These are phyloP conservation scores for Fragum sueziense DNA, from an alignment of 2,888 invertebrate genomes.

Conservation along the genomic window DNA sequence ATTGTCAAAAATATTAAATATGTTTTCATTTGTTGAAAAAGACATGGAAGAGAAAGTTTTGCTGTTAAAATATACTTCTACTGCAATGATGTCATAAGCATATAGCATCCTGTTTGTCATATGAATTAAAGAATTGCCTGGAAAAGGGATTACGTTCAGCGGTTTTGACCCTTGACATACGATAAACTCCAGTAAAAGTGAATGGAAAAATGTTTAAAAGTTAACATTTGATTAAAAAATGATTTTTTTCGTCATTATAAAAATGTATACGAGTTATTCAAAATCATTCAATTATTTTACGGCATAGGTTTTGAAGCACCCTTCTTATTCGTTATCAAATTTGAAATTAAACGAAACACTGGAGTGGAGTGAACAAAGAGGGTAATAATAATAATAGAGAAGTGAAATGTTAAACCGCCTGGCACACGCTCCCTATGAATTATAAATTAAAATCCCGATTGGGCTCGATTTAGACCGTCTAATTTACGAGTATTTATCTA, in stretches of 20 bases:
- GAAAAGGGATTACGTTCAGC: no score
- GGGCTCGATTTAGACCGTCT: not conserved
- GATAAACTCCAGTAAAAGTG: not conserved
- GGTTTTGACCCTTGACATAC: not conserved
- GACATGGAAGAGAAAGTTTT: no score
- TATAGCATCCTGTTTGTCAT: no score
- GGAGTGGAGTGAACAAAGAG: not conserved
- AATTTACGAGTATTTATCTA: slow-evolving; percentile 5
- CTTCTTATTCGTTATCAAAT: not conserved
- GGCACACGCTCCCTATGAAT: slow-evolving; percentile 11
- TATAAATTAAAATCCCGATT: slow-evolving; percentile 4
- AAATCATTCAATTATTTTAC: not conserved
- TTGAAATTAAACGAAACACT: not conserved
- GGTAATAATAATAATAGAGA: not conserved
- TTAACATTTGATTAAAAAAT: no score
- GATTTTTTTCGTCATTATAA: no score
- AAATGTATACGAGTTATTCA: not conserved
- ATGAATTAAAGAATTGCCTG: no score
- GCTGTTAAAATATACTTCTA: no score
- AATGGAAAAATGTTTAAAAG: not conserved
- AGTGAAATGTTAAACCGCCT: slow-evolving; percentile 9
- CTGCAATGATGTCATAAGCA: no score
- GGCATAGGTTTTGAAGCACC: not conserved
- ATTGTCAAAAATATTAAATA: no score
- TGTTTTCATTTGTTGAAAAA: no score